Conservation (phyloP, 2,797 vertebrate genomes). For the Borostomias antarcticus region DNA sequence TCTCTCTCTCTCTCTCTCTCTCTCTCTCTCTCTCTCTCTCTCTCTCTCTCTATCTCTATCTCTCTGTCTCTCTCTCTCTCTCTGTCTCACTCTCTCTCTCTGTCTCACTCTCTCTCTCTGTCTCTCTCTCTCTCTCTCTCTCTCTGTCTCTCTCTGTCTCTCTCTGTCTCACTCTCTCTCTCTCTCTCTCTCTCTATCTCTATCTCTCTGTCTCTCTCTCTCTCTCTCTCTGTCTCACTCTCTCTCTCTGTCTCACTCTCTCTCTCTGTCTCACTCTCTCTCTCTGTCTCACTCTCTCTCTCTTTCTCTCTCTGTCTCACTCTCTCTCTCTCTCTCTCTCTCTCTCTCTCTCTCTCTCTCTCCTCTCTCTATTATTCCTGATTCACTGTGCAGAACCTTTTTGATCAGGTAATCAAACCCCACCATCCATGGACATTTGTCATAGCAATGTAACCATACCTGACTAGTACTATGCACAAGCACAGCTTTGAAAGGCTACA, state of each 20-base stretch:
- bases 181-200: not conserved
- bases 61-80: not conserved
- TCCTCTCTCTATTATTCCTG: too few relatives aligned
- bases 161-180: not conserved
- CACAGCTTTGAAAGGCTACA: not conserved
- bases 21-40: not conserved
- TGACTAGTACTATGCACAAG: too few relatives aligned
- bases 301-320: not conserved
- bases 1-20: not conserved
- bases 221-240: not conserved
- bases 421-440: too few relatives aligned
- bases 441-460: too few relatives aligned
- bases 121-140: not conserved
- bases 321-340: not conserved
- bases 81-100: not conserved
- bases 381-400: too few relatives aligned
- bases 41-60: constrained; percentile 1
- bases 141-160: not conserved
- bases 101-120: not conserved
- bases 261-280: not conserved
- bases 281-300: too few relatives aligned
- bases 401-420: too few relatives aligned
- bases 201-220: constrained; percentile 5
- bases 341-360: not conserved
- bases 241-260: not conserved